Percentiles rank a stretch among this genome's conserved stretches.
These are phyloP conservation scores for Lepidurus apus DNA, from an alignment of 1,140 invertebrate species.

Conservation along the genomic window DNA sequence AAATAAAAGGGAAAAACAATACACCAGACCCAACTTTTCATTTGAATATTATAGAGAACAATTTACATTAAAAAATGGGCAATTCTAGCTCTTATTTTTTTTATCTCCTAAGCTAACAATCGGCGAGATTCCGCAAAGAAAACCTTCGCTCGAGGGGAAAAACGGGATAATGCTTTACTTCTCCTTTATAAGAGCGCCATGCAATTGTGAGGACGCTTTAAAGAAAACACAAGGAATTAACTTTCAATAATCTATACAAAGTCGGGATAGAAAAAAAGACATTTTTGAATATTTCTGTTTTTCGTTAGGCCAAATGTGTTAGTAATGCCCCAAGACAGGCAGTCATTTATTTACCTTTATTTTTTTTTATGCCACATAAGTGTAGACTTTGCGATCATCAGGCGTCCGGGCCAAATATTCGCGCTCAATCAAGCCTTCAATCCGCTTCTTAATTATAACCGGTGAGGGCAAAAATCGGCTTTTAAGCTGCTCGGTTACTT, in stretches of 20 bases:
- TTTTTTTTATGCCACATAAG: conserved; percentile 1
- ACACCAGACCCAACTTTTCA: not conserved
- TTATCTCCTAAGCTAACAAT: not conserved
- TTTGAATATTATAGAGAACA: not conserved
- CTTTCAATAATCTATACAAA: not conserved
- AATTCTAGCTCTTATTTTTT: not conserved
- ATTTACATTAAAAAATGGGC: not conserved
- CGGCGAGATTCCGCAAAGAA: not conserved
- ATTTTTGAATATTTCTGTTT: not conserved
- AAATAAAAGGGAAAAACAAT: not conserved
- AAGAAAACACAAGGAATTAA: not conserved
- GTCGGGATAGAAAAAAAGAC: not conserved
- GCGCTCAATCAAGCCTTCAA: conserved; percentile 97
- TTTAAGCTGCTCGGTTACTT: conserved; percentile 95
- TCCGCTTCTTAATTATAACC: conserved; percentile 96
- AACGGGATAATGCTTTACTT: not conserved
- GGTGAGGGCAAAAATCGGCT: conserved; percentile 94
- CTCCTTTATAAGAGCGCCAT: not conserved
- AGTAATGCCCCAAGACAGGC: not conserved
- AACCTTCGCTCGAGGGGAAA: not conserved
- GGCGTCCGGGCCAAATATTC: conserved; percentile 95
- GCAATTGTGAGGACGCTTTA: not conserved
- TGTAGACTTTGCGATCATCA: conserved; percentile 63
- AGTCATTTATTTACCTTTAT: not conserved
- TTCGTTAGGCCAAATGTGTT: not conserved